Conservation (phyloP, 2,797 vertebrate genomes). For the Perodicticus potto region DNA sequence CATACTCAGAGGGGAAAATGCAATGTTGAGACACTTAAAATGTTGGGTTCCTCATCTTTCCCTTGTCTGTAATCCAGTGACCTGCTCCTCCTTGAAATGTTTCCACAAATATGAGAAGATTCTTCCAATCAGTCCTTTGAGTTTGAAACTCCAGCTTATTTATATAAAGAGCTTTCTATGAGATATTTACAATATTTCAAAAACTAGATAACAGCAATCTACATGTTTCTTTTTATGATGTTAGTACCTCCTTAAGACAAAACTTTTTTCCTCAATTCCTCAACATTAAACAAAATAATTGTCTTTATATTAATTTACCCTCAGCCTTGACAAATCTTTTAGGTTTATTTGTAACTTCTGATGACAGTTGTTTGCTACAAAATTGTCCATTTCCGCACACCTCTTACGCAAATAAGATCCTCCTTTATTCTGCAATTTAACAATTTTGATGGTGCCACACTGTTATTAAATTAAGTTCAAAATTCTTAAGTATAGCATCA, state of each 20-base stretch:
- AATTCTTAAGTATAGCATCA: background rate
- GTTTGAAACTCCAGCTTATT: background rate
- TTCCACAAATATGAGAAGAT: constrained; percentile 5
- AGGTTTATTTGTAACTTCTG: background rate
- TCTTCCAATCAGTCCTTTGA: background rate
- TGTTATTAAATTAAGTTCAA: background rate
- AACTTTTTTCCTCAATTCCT: background rate
- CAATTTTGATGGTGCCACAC: background rate
- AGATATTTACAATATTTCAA: background rate
- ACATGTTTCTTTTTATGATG: background rate
- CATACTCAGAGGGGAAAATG: background rate
- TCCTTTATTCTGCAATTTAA: background rate
- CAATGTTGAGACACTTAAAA: background rate
- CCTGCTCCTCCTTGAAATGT: background rate
- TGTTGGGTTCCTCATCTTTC: background rate
- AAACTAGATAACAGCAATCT: background rate
- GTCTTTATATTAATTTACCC: background rate
- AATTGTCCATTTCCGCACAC: background rate
- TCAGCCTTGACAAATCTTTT: background rate
- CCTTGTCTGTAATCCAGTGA: background rate
- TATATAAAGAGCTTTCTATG: background rate
- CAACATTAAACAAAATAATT: constrained; percentile 22
- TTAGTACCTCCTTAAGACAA: background rate
- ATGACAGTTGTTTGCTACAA: background rate
- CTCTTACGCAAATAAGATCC: background rate